Base-by-base conservation (phyloP, 2,888 invertebrate species). In the Drosophila lacicola region DNA sequence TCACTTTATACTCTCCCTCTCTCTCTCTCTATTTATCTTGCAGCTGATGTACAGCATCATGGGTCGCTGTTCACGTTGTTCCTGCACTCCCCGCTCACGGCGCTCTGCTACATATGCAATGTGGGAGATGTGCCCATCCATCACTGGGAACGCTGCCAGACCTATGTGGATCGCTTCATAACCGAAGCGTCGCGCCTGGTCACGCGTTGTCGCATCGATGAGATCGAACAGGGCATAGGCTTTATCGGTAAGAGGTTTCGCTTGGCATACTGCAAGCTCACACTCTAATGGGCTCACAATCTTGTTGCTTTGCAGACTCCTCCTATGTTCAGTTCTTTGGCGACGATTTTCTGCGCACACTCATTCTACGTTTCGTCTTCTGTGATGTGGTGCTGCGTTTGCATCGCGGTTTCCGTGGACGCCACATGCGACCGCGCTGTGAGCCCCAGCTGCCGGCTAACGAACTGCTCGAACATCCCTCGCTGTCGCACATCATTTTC, bases 11-110 rank as follows among this genome's bases (percentile, higher is more conserved):
- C 29, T 1, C 6, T 4, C 21, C 8, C 29, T 8, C 8, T 8
- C 29, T 8, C 8, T 8, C 2, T 29, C 29, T 29, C 8, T 29
- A 1, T 25, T 5, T 25, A 1, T 25, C 25, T 44, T 62, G 3
- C 89, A 93, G 91, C 94, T 94, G 97, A 96, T 93, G 95, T 96
- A 85, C 96, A 96, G 90, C 95, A 95, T 94, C 96, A 97, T 90
- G 99, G 98, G 70, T 98, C 96, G 90, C 94, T 99, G 81, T 98
- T 99, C 93, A 98, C 98, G 29, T 94, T 98, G 91, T 99, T 99
- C 94, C 95, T 99, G 83, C 98, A 98, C 93, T 96, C 97, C 90
- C 98, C 99, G 46, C 94, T 98, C 90, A 96, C 97, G 89, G 98
- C 97, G 74, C 95, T 98, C 91, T 98, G 98, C 93, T 96, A 96